Conservation (phyloP, 2,797 vertebrate genomes). For the Lerista edwardsae region DNA sequence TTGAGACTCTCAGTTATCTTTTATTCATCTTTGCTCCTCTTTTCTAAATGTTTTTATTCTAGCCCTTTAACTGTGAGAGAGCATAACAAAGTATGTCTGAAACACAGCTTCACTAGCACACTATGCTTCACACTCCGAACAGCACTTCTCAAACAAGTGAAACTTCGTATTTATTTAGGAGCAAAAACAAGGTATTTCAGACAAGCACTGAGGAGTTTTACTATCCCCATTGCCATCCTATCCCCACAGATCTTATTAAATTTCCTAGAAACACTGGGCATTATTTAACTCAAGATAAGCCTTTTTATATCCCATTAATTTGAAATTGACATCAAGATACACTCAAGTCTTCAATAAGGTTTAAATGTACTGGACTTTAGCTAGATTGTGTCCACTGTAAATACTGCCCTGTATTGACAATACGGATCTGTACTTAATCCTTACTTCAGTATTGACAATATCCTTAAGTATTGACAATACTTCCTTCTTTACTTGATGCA, state of each 20-base stretch:
- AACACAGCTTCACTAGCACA: background rate
- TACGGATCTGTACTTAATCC: no score
- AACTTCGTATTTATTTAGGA: background rate
- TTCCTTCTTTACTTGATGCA: background rate
- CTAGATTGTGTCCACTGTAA: background rate
- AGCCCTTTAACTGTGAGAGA: background rate
- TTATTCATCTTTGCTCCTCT: constrained; percentile 40
- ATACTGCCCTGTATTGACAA: background rate
- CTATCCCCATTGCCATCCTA: background rate
- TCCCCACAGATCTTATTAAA: background rate
- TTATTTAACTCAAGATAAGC: background rate
- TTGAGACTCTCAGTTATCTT: constrained; percentile 17
- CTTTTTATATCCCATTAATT: background rate
- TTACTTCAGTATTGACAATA: no score
- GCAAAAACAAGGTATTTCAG: background rate
- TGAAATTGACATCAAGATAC: background rate
- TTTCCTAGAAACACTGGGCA: background rate
- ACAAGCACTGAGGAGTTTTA: background rate
- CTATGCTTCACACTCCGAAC: background rate
- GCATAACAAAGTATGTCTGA: constrained; percentile 7
- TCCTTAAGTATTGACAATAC: constrained; percentile 13
- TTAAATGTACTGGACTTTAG: background rate
- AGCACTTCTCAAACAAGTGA: background rate
- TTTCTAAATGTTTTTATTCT: constrained; percentile 38
- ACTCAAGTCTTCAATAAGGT: background rate